Evolutionary conservation across 2,797 vertebrate species (phyloP).

Genomic region (Eulemur coronatus): DNA sequence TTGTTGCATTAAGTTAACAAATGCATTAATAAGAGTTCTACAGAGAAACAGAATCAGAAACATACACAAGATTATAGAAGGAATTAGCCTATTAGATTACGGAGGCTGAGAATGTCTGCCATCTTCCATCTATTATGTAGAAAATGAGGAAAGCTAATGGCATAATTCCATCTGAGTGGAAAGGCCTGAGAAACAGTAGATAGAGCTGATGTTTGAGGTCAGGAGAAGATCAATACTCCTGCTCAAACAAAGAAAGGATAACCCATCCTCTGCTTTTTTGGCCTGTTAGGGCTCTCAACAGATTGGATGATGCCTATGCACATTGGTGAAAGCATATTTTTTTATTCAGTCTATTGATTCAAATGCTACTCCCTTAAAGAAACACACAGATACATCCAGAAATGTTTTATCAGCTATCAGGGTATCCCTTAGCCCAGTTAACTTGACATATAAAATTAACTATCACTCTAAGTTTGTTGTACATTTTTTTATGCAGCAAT

Average conservation of each 20-base stretch:
- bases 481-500: not conserved
- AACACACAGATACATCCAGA: not conserved
- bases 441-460: not conserved
- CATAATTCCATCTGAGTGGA: not conserved
- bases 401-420: not conserved
- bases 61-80: not conserved
- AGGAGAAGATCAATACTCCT: not conserved
- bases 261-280: not conserved
- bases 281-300: not conserved
- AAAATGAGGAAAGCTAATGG: not conserved
- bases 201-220: not conserved
- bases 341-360: not conserved
- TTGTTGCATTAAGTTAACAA: not conserved
- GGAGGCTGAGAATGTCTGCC: not conserved
- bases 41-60: not conserved
- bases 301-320: not conserved
- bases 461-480: not conserved
- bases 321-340: not conserved
- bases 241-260: not conserved
- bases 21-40: not conserved
- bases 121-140: not conserved
- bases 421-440: not conserved
- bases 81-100: not conserved
- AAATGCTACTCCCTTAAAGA: not conserved
- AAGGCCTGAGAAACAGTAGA: not conserved